Conservation (phyloP, 2,113 vertebrate genomes). For the Neomonachus schauinslandi region DNA sequence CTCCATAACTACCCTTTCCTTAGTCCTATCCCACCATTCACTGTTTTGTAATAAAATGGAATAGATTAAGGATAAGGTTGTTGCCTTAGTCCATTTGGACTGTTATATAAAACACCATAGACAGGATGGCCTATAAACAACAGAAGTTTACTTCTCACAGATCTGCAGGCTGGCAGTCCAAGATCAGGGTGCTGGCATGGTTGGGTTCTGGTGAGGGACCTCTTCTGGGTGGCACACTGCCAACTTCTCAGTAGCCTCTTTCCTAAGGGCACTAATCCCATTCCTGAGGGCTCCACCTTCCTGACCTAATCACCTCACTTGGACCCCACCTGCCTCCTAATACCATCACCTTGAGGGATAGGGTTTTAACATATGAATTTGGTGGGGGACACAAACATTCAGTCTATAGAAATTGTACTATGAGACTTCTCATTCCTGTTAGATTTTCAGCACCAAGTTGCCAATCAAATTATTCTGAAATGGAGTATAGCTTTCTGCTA, state of each 20-base stretch:
- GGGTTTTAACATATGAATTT: background rate
- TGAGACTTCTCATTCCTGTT: background rate
- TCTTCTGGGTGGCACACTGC: background rate
- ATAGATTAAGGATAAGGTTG: conserved; percentile 56
- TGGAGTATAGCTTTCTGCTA: background rate
- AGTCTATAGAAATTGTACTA: background rate
- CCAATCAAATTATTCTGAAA: background rate
- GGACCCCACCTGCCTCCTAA: background rate
- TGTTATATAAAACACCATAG: background rate
- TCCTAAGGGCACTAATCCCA: background rate
- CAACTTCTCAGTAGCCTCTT: background rate
- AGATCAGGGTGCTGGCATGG: background rate
- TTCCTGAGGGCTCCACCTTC: background rate
- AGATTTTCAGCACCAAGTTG: conserved; percentile 33
- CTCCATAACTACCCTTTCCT: conserved; percentile 60
- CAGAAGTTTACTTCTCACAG: background rate
- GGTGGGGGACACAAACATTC: background rate
- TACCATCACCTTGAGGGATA: background rate
- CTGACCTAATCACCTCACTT: background rate
- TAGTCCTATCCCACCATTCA: background rate
- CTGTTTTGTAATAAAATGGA: conserved; percentile 76
- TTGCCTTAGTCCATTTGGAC: background rate
- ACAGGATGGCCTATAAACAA: background rate
- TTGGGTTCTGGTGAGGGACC: background rate
- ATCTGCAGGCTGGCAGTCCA: background rate